These are phyloP conservation scores for Proterorhinus semilunaris DNA, from an alignment of 2,113 vertebrate genomes.

Conservation along the genomic window DNA sequence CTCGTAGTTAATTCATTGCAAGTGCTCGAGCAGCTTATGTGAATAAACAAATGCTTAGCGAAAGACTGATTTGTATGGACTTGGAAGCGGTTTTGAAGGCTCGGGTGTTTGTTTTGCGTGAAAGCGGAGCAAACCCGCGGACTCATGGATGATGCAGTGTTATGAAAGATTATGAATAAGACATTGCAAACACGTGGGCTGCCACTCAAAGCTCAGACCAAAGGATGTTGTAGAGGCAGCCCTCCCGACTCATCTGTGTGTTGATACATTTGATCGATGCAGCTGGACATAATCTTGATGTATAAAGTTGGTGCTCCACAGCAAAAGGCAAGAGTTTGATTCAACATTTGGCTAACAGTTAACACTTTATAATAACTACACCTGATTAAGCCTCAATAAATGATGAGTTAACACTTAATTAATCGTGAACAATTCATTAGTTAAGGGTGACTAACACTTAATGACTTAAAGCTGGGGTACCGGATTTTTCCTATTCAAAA, in stretches of 20 bases:
- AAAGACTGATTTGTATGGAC: neutral
- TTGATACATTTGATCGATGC: too few relatives aligned
- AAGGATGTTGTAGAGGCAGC: neutral
- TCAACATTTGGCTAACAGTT: too few relatives aligned
- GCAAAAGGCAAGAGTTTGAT: too few relatives aligned
- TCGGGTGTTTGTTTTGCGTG: neutral
- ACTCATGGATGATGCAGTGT: conserved; percentile 14
- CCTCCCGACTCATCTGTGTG: neutral
- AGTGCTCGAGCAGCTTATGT: neutral
- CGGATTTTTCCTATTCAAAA: too few relatives aligned
- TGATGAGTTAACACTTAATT: too few relatives aligned
- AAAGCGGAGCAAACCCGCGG: neutral
- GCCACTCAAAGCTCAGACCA: neutral
- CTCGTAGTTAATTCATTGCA: neutral
- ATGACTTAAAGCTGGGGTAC: too few relatives aligned
- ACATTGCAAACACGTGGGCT: conserved; percentile 5
- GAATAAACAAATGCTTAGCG: conserved; percentile 1
- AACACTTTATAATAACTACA: too few relatives aligned
- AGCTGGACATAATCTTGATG: too few relatives aligned
- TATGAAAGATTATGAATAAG: conserved; percentile 13
- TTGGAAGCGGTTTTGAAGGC: neutral
- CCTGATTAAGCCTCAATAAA: too few relatives aligned
- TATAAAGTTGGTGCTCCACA: too few relatives aligned
- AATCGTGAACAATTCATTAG: too few relatives aligned
- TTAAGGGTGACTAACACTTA: too few relatives aligned